Conservation (phyloP, 2,797 vertebrate species). For the Florisuga fusca region DNA sequence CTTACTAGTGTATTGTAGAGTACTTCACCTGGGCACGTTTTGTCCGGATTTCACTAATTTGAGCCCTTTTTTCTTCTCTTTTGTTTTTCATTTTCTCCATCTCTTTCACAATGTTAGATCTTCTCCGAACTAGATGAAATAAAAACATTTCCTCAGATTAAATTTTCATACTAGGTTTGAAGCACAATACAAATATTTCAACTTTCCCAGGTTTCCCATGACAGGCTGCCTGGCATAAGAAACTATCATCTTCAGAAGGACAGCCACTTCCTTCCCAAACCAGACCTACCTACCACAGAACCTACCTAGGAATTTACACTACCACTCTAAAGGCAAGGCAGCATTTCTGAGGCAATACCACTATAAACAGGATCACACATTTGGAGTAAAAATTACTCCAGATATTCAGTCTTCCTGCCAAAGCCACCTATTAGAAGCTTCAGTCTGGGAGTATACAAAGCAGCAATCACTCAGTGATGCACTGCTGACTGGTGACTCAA, state of each 20-base stretch:
- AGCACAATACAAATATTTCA: not conserved
- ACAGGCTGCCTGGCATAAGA: not conserved
- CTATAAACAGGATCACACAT: not conserved
- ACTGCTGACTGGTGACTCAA: not conserved
- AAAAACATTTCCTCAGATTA: not conserved
- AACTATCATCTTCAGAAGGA: not conserved
- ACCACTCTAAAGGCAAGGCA: not conserved
- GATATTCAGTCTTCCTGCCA: not conserved
- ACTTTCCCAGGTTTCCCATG: not conserved
- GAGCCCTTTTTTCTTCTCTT: conserved; percentile 84
- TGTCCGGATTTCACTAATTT: conserved; percentile 81
- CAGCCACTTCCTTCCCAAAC: not conserved
- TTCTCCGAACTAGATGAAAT: conserved; percentile 82
- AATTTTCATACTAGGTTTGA: not conserved
- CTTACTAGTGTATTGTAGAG: not conserved
- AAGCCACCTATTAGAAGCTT: not conserved
- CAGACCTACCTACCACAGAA: not conserved
- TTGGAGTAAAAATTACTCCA: not conserved
- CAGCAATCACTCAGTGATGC: not conserved
- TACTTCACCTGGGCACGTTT: conserved; percentile 88
- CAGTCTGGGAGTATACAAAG: not conserved
- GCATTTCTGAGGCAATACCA: not conserved
- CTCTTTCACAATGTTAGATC: conserved; percentile 84
- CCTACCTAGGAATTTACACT: not conserved
- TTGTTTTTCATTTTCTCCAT: conserved; percentile 87